Percentiles rank a stretch among this genome's conserved stretches.
These are phyloP conservation scores for Chiridota heheva DNA, from an alignment of 35 echinoderm and acorn worm species.

Conservation along the genomic window DNA sequence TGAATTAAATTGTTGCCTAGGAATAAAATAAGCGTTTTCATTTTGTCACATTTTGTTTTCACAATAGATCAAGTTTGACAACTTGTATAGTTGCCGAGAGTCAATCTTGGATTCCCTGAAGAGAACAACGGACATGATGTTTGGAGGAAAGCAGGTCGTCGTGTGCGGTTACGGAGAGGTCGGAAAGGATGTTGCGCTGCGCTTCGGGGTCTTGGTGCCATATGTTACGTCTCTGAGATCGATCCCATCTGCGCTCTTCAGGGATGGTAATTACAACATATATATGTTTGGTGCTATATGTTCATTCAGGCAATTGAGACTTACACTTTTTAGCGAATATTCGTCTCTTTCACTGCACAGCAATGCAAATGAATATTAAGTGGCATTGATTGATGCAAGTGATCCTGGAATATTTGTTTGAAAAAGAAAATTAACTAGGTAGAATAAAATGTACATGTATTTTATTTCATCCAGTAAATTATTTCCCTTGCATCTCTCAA, in stretches of 20 bases:
- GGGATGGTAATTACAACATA: constrained; percentile 66
- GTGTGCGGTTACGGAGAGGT: constrained; percentile 94
- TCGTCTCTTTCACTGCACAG: no score
- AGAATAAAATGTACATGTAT: no score
- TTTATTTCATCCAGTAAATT: no score
- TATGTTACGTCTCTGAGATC: constrained; percentile 90
- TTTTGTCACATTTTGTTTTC: neutral
- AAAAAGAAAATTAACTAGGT: no score
- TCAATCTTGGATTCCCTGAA: constrained; percentile 91
- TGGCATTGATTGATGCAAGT: no score
- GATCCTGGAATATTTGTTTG: no score
- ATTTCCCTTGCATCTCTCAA: no score
- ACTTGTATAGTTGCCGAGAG: constrained; percentile 94
- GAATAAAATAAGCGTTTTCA: neutral
- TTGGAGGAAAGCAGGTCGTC: constrained; percentile 93
- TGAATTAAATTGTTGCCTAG: no score
- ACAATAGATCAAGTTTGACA: constrained; percentile 95
- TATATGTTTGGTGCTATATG: no score
- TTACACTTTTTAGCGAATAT: no score
- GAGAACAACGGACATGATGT: constrained; percentile 98
- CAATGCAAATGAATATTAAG: no score
- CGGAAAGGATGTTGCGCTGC: constrained; percentile 96
- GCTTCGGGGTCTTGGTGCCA: constrained; percentile 89
- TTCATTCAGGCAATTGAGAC: no score
- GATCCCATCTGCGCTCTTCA: constrained; percentile 99